These are phyloP conservation scores for Xenopus laevis DNA, from an alignment of 2,113 vertebrate genomes.

Conservation along the genomic window DNA sequence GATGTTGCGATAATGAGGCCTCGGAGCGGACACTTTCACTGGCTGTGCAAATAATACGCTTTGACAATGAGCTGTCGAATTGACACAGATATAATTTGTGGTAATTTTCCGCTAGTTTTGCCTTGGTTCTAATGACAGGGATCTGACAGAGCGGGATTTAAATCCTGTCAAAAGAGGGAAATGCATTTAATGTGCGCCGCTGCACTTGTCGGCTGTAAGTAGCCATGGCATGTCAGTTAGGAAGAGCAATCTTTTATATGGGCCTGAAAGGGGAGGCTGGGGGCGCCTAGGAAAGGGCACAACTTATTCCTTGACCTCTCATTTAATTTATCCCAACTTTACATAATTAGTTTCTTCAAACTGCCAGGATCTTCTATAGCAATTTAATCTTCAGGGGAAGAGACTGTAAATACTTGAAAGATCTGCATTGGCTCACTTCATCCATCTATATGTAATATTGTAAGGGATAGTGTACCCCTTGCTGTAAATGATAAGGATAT, in stretches of 20 bases:
- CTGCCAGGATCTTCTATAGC: no score
- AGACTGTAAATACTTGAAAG: no score
- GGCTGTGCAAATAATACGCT: conserved; percentile 41
- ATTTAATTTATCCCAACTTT: no score
- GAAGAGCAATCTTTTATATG: no score
- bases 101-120: conserved; percentile 41
- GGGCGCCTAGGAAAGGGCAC: not conserved
- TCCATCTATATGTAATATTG: no score
- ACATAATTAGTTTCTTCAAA: no score
- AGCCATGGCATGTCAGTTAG: not conserved
- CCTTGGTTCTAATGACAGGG: conserved; percentile 38
- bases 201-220: not conserved
- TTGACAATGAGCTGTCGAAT: conserved; percentile 40
- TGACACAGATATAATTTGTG: conserved; percentile 44
- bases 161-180: conserved; percentile 20
- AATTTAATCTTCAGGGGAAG: no score
- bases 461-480: no score
- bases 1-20: conserved; percentile 32
- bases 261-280: no score
- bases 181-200: not conserved
- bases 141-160: conserved; percentile 36
- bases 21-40: conserved; percentile 21
- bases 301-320: not conserved
- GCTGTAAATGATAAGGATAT: no score
- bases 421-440: no score